Evolutionary conservation across 2,113 vertebrate genomes (phyloP).

Genomic region (Hydrochoerus hydrochaeris): DNA sequence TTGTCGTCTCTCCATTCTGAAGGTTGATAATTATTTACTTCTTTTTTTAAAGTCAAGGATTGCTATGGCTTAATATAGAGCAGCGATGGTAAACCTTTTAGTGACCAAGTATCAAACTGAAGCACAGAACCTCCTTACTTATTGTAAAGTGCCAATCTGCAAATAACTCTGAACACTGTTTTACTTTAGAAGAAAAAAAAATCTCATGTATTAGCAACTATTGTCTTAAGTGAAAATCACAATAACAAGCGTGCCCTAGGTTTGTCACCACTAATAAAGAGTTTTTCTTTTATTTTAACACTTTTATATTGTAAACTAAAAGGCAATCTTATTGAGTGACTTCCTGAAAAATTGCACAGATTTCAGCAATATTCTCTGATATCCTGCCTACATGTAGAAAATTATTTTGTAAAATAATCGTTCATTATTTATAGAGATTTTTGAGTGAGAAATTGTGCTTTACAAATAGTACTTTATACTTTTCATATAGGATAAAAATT

Average conservation of each 20-base stretch:
- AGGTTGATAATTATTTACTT: neutral
- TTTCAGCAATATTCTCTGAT: constrained; percentile 24
- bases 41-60: neutral
- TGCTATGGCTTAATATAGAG: neutral
- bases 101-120: neutral
- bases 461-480: neutral
- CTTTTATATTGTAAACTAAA: neutral
- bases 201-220: neutral
- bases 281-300: neutral
- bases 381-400: neutral
- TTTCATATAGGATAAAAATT: neutral
- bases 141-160: neutral
- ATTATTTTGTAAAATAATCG: neutral
- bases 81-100: neutral
- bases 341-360: constrained; percentile 24
- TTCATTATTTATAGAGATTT: constrained; percentile 45
- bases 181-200: neutral
- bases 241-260: neutral
- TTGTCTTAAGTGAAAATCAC: neutral
- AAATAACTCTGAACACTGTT: neutral
- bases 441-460: neutral
- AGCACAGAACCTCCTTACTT: neutral
- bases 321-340: neutral
- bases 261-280: neutral
- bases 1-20: neutral